Base-by-base conservation (phyloP, 2,797 vertebrate species). In the Molossus molossus region DNA sequence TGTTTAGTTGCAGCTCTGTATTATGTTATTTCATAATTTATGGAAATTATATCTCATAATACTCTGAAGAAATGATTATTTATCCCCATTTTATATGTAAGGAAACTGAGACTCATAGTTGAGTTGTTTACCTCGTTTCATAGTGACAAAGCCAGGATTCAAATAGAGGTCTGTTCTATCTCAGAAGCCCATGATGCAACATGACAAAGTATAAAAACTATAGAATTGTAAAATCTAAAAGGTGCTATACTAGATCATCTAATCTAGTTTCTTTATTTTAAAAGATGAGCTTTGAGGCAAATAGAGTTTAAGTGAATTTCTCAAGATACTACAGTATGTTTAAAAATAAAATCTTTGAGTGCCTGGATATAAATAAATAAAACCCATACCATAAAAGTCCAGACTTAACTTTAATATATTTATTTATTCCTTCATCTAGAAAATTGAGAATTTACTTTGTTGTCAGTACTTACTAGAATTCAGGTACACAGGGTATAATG, bases 271-370 rank as follows among this genome's bases (percentile, higher is more conserved):
- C 57, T 60, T 83, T 88, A 45, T 65, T 84, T 92, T 94, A 90
- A 76, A 75, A 94, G n/a, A 77, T 88, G 79, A 88, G 10, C 55
- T 72, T 76, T 70, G 15, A 91, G 79, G 57, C 50, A 94, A 81
- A 62, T 64, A 79, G 33, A 77, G 27, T 87, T 73, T 84, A 90
- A 93, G 2, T 80, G 87, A 81, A 65, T 85, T 94, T 96, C 50
- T 90, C 37, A 94, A 87, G 75, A 5, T 83, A n/a, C 77, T 81
- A 45, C 18, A 37, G 2, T 58, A 50, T 80, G 4, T 73, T 91
- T 80, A 65, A 93, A 87, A 96, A 84, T 45, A 64, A 81, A 90
- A 69, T 92, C 18, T n/a, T 95, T 60, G 21, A 62, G 33, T 87
- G 15, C n/a, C 50, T 93, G 13, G 53, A 91, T 89, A 76, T 77